These are phyloP conservation scores for Serrognathus titanus DNA, from an alignment of 2,888 invertebrate species.

Conservation along the genomic window DNA sequence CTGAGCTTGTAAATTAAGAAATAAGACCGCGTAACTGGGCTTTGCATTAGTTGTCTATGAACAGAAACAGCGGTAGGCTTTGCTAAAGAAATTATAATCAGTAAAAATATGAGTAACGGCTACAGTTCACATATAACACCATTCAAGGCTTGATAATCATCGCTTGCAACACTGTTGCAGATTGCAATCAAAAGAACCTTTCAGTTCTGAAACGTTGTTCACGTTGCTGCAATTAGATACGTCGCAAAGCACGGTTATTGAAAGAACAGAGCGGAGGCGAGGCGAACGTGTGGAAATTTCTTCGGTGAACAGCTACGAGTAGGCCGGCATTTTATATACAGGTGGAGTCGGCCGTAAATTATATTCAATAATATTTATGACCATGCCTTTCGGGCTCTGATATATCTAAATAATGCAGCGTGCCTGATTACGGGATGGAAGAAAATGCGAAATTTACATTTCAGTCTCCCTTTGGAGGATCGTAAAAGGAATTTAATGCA, in stretches of 20 bases:
- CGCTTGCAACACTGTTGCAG: constrained; percentile 33
- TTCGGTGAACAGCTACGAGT: constrained; percentile 14
- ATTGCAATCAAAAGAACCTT: constrained; percentile 30
- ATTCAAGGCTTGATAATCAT: constrained; percentile 26
- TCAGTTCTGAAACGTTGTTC: constrained; percentile 11
- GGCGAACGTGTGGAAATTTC: neutral
- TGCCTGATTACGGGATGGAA: constrained; percentile 22
- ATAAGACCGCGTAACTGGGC: too few relatives aligned
- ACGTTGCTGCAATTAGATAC: constrained; percentile 8
- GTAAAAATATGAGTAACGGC: neutral
- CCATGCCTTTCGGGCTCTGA: constrained; percentile 42
- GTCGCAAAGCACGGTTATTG: neutral
- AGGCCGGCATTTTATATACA: constrained; percentile 29
- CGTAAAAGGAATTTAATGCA: neutral
- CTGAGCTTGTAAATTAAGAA: too few relatives aligned
- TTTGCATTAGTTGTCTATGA: too few relatives aligned
- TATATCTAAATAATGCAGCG: constrained; percentile 40
- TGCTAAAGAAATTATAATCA: too few relatives aligned
- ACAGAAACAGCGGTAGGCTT: too few relatives aligned
- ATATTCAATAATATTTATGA: constrained; percentile 49
- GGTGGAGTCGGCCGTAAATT: constrained; percentile 45
- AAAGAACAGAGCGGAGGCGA: neutral
- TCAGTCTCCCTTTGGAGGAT: neutral
- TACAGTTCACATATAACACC: neutral
- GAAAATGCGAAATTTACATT: constrained; percentile 1